Evolutionary conservation across 2,888 invertebrate species (phyloP).

Genomic region (Bellardia bayeri): DNA sequence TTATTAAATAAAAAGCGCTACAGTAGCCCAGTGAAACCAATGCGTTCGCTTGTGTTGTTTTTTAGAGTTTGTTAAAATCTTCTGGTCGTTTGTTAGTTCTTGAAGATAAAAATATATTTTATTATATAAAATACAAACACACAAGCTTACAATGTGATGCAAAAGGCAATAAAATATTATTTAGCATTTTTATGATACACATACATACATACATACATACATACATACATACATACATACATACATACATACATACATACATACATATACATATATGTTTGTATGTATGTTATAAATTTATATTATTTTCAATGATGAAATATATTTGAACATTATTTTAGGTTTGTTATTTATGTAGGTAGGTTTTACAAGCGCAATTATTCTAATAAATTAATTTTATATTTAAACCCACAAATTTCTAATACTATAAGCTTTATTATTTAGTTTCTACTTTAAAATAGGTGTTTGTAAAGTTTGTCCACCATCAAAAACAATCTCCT

Average conservation of each 20-base stretch:
- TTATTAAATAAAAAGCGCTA: conserved; percentile 13
- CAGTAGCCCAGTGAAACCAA: conserved; percentile 3
- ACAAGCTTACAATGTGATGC: conserved; percentile 10
- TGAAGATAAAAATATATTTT: conserved; percentile 63
- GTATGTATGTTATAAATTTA: conserved; percentile 36
- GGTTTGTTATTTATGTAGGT: conserved; percentile 25
- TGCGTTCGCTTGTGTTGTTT: conserved; percentile 14
- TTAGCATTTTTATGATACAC: conserved; percentile 47
- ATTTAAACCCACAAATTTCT: too few species aligned
- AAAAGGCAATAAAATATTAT: conserved; percentile 62
- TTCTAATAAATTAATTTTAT: conserved; percentile 19
- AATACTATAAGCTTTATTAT: too few species aligned
- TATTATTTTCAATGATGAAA: conserved; percentile 84
- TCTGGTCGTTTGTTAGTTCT: conserved; percentile 59
- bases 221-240: conserved; percentile 1
- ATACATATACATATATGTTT: neutral
- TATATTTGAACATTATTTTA: conserved; percentile 79
- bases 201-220: neutral
- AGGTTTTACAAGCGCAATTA: neutral
- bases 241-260: neutral
- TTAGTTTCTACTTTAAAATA: neutral
- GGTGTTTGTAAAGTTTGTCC: neutral
- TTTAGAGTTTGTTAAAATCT: conserved; percentile 43
- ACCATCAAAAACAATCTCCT: neutral
- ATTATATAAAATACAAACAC: conserved; percentile 48